A percentile compares a stretch with the other conserved stretches of the same genome.
Conservation (phyloP, 1,140 invertebrate genomes). For the Hyposmocoma kahamanoa region DNA sequence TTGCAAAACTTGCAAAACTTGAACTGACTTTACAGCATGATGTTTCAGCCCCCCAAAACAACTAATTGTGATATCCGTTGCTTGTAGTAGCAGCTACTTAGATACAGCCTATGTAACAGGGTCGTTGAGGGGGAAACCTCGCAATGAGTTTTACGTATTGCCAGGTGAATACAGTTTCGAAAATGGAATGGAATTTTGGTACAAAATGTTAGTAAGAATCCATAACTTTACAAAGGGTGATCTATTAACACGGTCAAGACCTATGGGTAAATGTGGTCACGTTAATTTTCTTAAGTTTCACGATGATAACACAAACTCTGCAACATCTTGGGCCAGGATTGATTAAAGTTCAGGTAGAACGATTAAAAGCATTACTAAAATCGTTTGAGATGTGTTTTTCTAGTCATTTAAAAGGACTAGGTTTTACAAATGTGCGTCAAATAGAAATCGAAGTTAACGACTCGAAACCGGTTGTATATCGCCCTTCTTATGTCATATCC, state of each 20-base stretch:
- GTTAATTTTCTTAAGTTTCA: too few relatives aligned
- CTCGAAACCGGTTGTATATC: background rate
- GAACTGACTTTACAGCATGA: background rate
- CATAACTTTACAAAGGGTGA: too few relatives aligned
- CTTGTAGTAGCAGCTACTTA: background rate
- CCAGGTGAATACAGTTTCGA: constrained; percentile 4
- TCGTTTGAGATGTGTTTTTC: background rate
- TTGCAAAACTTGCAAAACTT: background rate
- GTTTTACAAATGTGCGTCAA: background rate
- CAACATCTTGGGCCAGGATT: background rate
- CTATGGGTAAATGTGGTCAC: too few relatives aligned
- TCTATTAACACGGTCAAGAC: too few relatives aligned
- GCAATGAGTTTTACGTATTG: constrained; percentile 6
- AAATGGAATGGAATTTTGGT: background rate
- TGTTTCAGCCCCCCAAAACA: background rate
- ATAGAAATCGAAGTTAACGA: background rate
- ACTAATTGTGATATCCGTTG: background rate
- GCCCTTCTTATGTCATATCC: background rate
- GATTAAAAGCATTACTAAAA: background rate
- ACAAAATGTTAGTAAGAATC: background rate
- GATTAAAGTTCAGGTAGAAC: background rate
- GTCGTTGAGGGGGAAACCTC: constrained; percentile 6
- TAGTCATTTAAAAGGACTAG: background rate
- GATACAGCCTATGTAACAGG: constrained; percentile 3
- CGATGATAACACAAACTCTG: too few relatives aligned